These are phyloP conservation scores for Pseudopodoces humilis DNA, from an alignment of 2,113 vertebrate species.

Conservation along the genomic window DNA sequence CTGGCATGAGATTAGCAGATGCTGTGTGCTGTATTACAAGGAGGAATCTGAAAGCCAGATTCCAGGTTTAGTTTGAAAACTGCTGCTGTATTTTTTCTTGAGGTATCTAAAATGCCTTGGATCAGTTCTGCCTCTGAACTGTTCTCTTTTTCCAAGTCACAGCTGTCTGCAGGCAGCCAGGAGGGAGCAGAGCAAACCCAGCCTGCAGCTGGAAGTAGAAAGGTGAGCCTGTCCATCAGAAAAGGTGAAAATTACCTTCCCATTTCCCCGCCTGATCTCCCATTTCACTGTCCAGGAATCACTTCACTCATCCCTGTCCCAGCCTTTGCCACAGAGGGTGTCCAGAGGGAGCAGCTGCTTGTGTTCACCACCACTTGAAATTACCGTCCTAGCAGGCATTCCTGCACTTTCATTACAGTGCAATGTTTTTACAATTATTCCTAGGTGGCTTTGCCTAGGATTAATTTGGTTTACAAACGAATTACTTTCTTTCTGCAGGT, in stretches of 20 bases:
- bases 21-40: accelerated
- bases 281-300: neutral
- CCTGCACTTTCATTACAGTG: neutral
- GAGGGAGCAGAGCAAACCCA: neutral
- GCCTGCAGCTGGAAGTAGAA: neutral
- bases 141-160: neutral
- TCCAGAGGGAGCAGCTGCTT: neutral
- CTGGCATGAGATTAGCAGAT: neutral
- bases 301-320: neutral
- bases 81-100: neutral
- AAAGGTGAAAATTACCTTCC: neutral
- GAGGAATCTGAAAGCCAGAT: neutral
- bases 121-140: neutral
- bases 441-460: neutral
- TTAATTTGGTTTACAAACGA: neutral
- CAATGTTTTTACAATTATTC: neutral
- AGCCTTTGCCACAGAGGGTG: neutral
- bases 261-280: neutral
- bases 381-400: neutral
- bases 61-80: neutral
- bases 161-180: neutral
- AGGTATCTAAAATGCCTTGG: neutral
- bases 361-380: accelerated
- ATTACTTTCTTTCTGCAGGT: neutral
- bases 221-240: neutral